These are phyloP conservation scores for Catocala nupta DNA, from an alignment of 2,888 invertebrate species.

Conservation along the genomic window DNA sequence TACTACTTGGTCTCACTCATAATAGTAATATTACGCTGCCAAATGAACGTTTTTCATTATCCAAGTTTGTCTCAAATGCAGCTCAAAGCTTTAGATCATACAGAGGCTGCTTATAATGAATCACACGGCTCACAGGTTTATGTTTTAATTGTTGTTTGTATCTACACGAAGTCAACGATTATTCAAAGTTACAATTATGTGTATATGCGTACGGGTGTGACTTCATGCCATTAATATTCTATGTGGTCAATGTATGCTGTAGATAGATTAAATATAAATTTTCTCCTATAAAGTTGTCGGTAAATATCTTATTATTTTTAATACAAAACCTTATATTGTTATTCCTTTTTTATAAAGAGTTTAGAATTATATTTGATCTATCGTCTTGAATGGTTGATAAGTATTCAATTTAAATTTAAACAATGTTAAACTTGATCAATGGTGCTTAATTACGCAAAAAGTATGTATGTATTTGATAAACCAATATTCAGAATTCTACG, in stretches of 20 bases:
- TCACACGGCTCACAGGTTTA: too few relatives aligned
- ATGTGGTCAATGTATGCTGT: constrained; percentile 55
- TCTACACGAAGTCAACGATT: constrained; percentile 24
- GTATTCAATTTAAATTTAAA: constrained; percentile 34
- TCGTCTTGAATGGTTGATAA: constrained; percentile 41
- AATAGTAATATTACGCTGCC: too few relatives aligned
- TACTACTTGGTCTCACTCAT: too few relatives aligned
- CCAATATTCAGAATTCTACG: too few relatives aligned
- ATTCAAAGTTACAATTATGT: constrained; percentile 10
- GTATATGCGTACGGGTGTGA: constrained; percentile 15
- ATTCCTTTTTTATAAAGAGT: not conserved
- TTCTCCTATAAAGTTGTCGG: too few relatives aligned
- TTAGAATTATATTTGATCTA: constrained; percentile 32
- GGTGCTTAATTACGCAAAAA: too few relatives aligned
- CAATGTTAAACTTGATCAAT: not conserved
- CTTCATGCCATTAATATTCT: constrained; percentile 37
- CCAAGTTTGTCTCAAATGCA: too few relatives aligned
- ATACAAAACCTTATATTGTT: not conserved
- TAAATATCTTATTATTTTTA: too few relatives aligned
- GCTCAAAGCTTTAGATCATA: too few relatives aligned
- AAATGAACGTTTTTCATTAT: too few relatives aligned
- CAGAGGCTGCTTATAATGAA: too few relatives aligned
- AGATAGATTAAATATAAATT: constrained; percentile 30
- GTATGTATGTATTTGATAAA: too few relatives aligned
- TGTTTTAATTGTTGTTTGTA: not conserved